Evolutionary conservation across 1,140 invertebrate species (phyloP).

Genomic region (Holotrichia oblita): DNA sequence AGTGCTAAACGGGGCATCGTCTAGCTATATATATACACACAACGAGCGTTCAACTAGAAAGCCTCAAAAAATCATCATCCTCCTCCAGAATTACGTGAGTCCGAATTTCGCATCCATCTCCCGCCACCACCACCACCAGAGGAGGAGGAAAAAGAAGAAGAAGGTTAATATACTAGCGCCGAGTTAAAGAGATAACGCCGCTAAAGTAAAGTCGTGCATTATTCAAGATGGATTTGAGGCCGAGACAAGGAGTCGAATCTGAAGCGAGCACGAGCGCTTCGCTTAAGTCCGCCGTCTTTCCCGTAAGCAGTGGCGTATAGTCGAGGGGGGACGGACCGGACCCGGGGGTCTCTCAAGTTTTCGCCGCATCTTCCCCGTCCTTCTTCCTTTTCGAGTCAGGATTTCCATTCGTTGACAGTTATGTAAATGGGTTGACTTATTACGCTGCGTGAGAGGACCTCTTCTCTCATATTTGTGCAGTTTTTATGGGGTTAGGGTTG

Average conservation of each 20-base stretch:
- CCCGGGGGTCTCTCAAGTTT: background rate
- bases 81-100: conserved; percentile 3
- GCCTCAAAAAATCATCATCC: background rate
- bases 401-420: conserved; percentile 47
- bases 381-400: conserved; percentile 13
- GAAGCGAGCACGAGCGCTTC: background rate
- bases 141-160: too few species aligned
- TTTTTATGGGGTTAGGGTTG: background rate
- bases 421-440: conserved; percentile 50
- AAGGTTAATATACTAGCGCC: conserved; percentile 28
- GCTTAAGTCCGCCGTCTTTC: background rate
- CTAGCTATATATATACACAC: background rate
- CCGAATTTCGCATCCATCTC: background rate
- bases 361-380: background rate
- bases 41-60: background rate
- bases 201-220: conserved; percentile 27
- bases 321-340: too few species aligned
- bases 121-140: background rate
- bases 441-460: conserved; percentile 32
- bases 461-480: conserved; percentile 7
- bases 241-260: background rate
- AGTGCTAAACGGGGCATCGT: conserved; percentile 4
- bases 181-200: conserved; percentile 28
- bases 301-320: background rate
- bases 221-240: conserved; percentile 20